Evolutionary conservation across 2,888 invertebrate species (phyloP), one percentile per base, ranked within the genome.

Genomic region (Mythimna vitellina): DNA sequence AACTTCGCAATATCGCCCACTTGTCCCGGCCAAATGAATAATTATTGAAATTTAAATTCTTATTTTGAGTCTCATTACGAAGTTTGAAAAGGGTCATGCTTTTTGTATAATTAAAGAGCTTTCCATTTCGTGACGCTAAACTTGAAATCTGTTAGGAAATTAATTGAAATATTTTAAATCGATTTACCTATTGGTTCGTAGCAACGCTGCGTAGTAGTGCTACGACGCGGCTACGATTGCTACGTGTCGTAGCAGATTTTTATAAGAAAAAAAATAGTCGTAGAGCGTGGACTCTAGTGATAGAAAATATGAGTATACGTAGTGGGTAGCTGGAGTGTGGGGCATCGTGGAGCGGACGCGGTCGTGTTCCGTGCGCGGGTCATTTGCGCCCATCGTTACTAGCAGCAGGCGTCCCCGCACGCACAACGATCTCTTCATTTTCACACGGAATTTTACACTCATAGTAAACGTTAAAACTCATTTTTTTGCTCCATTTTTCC

Each of bases 1-100:
- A 93, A 93, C 93, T 94, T 92, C 76, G 89, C 89, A 93, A 93
- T 92, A 92, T 91, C 89, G 90, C 85, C 85, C 86, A 91, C 88
- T 93, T 91, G 89, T 91, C 86, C 85, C 83, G 80, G 81, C 79
- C 88, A 91, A 93, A 92, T 92, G 88, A 92, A 92, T 92, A 91
- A 92, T 92, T 90, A 91, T 91, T 90, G 79, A 90, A 92, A 92
- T 90, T 92, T 87, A 87, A 91, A 91, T 89, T 92, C 88, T 91
- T 92, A 91, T 92, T 92, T 91, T 89, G 84, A 89, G 87, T 88
- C 87, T 90, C 87, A 90, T 91, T 91, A 89, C 84, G 68, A 92
- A 91, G 88, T 93, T 92, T 86, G 84, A 87, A 88, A 90, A 86
- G 89, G 91, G 87, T 89, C 89, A 88, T 86, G 86, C 88, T 90